Conservation (phyloP, 2,888 invertebrate species). For the Rhopalosiphum nymphaeae region DNA sequence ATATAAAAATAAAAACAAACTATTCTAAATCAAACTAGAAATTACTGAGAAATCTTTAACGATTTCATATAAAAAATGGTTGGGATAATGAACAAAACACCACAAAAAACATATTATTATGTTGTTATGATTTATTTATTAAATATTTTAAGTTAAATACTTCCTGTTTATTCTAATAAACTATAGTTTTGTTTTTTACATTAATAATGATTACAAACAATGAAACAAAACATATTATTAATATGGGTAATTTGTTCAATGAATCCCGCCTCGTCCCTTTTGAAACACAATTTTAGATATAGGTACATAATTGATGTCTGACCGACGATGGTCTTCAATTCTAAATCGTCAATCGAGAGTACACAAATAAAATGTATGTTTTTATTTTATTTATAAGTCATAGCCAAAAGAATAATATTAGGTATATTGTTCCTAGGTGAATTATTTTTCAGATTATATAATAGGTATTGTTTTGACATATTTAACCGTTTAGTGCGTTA, state of each 20-base stretch:
- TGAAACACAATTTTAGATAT: background rate
- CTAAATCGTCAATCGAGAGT: background rate
- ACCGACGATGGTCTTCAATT: background rate
- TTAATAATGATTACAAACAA: background rate
- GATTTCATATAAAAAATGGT: background rate
- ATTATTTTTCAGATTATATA: background rate
- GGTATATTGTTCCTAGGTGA: background rate
- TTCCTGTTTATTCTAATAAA: background rate
- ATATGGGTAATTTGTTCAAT: background rate
- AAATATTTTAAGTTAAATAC: background rate
- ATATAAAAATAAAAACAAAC: background rate
- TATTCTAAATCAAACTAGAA: background rate
- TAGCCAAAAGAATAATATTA: background rate
- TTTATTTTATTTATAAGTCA: background rate
- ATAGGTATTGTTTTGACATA: background rate
- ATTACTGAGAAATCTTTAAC: background rate
- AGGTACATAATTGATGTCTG: background rate
- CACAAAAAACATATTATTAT: background rate
- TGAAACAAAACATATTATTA: background rate
- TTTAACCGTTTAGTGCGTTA: background rate
- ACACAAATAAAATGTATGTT: background rate
- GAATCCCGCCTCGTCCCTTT: background rate
- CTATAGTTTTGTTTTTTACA: background rate
- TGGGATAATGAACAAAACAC: background rate
- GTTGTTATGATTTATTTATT: background rate